Evolutionary conservation across 2,888 invertebrate genomes (phyloP).

Genomic region (Clivina fossor): DNA sequence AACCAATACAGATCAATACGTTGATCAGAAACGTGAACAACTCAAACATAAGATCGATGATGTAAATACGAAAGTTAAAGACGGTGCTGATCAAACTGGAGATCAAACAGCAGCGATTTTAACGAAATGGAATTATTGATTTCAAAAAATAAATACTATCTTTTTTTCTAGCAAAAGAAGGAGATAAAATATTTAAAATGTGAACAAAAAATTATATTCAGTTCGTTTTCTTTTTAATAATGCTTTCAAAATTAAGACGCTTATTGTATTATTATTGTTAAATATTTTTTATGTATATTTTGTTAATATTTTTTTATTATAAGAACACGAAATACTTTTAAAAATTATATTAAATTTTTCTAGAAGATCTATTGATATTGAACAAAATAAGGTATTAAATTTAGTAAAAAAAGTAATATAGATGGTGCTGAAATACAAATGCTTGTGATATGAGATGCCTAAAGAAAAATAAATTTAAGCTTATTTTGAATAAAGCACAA

Average conservation of each 20-base stretch:
- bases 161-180: no score
- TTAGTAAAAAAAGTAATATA: no score
- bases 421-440: no score
- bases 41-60: slow-evolving; percentile 41
- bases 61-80: slow-evolving; percentile 38
- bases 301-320: slow-evolving; percentile 23
- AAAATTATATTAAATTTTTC: no score
- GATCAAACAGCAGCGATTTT: slow-evolving; percentile 38
- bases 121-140: slow-evolving; percentile 38
- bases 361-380: no score
- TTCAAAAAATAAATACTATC: slow-evolving; percentile 12
- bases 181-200: slow-evolving; percentile 33
- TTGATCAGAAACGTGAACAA: slow-evolving; percentile 41
- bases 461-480: no score
- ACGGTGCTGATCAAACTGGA: slow-evolving; percentile 37
- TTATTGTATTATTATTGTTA: slow-evolving; percentile 2
- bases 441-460: no score
- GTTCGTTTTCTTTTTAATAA: background rate
- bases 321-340: background rate
- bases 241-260: background rate
- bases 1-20: slow-evolving; percentile 37
- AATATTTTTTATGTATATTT: slow-evolving; percentile 6
- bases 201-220: background rate
- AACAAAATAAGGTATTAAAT: no score
- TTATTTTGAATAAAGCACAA: no score